These are phyloP conservation scores for Diglossa cyanea DNA, from an alignment of 2,797 vertebrate species.

Conservation along the genomic window DNA sequence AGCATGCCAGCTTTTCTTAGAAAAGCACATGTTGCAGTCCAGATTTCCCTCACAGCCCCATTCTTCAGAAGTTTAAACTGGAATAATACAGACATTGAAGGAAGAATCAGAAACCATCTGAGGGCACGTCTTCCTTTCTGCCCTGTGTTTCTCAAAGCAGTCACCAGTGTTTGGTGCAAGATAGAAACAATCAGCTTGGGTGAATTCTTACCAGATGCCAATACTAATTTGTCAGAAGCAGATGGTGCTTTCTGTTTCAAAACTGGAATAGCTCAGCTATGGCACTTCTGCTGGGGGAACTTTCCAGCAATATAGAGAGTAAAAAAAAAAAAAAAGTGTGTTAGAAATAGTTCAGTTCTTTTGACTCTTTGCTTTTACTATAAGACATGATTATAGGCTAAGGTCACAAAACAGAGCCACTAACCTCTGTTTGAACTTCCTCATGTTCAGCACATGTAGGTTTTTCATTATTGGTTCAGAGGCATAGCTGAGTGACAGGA, in stretches of 20 bases:
- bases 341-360: background rate
- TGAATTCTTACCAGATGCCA: background rate
- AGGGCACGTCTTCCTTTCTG: background rate
- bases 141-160: background rate
- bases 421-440: conserved; percentile 65
- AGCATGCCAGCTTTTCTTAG: background rate
- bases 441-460: background rate
- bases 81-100: background rate
- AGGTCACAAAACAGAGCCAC: conserved; percentile 32
- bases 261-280: background rate
- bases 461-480: conserved; percentile 33
- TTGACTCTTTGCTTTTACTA: conserved; percentile 26
- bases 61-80: background rate
- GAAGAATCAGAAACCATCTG: background rate
- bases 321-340: background rate
- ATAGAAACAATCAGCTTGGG: background rate
- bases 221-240: background rate
- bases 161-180: background rate
- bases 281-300: background rate
- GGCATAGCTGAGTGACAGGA: conserved; percentile 2
- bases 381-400: conserved; percentile 9
- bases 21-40: background rate
- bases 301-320: background rate
- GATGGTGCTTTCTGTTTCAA: background rate
- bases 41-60: background rate